Percentiles rank a stretch among this genome's conserved stretches.
Evolutionary conservation across 2,888 invertebrate genomes (phyloP).

Genomic region (Trachelus tabidus): DNA sequence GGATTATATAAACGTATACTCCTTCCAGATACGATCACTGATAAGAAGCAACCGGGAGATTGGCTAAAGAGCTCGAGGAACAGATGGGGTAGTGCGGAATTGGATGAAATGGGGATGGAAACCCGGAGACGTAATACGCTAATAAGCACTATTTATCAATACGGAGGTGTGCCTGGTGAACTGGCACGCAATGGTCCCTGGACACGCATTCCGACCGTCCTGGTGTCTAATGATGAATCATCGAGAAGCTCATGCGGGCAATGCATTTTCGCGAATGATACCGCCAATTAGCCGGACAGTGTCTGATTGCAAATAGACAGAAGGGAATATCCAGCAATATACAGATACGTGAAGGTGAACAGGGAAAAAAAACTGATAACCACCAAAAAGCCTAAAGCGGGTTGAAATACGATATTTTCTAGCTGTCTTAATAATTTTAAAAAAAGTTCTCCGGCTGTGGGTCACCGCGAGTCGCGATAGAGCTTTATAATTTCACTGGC

Average conservation of each 20-base stretch:
- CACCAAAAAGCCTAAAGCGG: neutral
- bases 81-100: neutral
- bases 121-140: slow-evolving; percentile 12
- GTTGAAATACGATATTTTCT: neutral
- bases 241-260: slow-evolving; percentile 4
- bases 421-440: slow-evolving; percentile 24
- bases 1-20: neutral
- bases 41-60: neutral
- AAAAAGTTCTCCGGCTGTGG: neutral
- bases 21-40: neutral
- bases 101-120: neutral
- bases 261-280: neutral
- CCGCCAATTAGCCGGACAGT: neutral
- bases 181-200: slow-evolving; percentile 16
- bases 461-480: slow-evolving; percentile 27
- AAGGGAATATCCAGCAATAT: neutral
- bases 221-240: neutral
- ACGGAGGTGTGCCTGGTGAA: slow-evolving; percentile 20
- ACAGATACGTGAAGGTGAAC: no score
- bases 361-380: no score
- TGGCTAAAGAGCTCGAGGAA: neutral
- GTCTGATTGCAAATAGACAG: neutral
- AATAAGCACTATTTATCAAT: slow-evolving; percentile 25
- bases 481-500: slow-evolving; percentile 47
- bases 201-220: slow-evolving; percentile 14